These are phyloP conservation scores for Neotoma lepida DNA, from an alignment of 2,113 vertebrate genomes.

Conservation along the genomic window DNA sequence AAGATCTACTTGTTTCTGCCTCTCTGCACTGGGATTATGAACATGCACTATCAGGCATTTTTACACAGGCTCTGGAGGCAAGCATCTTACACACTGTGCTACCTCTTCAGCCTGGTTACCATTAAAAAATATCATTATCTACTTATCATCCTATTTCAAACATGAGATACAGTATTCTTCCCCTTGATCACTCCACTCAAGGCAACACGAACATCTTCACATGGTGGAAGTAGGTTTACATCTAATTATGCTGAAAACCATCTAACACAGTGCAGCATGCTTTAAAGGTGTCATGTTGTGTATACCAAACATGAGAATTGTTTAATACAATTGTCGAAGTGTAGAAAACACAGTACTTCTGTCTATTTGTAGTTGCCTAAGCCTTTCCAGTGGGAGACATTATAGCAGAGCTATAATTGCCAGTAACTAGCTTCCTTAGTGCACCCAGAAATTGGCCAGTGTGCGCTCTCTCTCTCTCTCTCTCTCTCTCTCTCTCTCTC, in stretches of 20 bases:
- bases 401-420: neutral
- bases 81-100: no score
- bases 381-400: neutral
- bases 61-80: neutral
- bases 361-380: neutral
- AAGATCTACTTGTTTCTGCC: neutral
- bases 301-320: neutral
- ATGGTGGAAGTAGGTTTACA: neutral
- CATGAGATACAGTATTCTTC: neutral
- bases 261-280: neutral
- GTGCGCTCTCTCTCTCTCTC: no score
- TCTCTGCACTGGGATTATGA: neutral
- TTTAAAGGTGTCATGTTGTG: neutral
- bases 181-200: neutral
- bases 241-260: neutral
- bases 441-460: neutral
- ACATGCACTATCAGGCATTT: neutral
- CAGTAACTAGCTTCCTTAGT: neutral
- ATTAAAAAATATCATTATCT: neutral
- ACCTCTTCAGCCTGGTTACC: no score
- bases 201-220: neutral
- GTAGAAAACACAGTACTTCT: neutral
- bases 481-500: no score
- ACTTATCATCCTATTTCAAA: neutral
- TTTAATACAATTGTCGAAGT: neutral